phyloP scores from a whole-genome alignment of 2,888 invertebrate genomes.

The Drosophila neutralis region DNA sequence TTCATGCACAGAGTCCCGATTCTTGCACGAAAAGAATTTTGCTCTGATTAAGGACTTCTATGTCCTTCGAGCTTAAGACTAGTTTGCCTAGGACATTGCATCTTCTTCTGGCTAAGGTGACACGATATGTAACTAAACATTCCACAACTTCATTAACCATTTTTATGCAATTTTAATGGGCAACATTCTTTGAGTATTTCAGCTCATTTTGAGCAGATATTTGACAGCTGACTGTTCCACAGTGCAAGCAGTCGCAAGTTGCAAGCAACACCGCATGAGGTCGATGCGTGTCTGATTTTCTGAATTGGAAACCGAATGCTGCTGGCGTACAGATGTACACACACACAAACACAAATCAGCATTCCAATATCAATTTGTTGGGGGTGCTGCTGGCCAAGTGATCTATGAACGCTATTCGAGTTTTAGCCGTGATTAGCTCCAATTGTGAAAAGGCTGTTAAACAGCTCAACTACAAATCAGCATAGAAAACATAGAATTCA shows the following conservation, averaged over 20 bases:
- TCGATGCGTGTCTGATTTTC: slow-evolving; percentile 10
- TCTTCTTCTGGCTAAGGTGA: background rate
- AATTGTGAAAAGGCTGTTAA: slow-evolving; percentile 51
- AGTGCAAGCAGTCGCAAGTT: slow-evolving; percentile 11
- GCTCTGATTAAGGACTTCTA: background rate
- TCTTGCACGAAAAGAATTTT: too few relatives aligned
- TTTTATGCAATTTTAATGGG: background rate
- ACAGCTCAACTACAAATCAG: background rate
- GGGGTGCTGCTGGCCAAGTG: slow-evolving; percentile 11
- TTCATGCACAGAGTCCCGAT: background rate
- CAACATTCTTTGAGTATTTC: background rate
- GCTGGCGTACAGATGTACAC: slow-evolving; percentile 23
- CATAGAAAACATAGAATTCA: background rate
- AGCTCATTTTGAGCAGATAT: background rate
- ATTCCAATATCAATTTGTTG: slow-evolving; percentile 27
- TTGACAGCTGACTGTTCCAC: slow-evolving; percentile 10
- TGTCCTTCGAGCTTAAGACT: background rate
- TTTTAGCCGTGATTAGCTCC: slow-evolving; percentile 67
- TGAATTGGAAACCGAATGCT: slow-evolving; percentile 17
- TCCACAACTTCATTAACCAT: background rate
- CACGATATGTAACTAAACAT: background rate
- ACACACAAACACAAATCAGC: slow-evolving; percentile 32
- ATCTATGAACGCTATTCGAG: slow-evolving; percentile 71
- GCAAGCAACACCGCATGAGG: slow-evolving; percentile 41
- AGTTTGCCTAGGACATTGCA: background rate